phyloP scores from a whole-genome alignment of 2,888 invertebrate genomes.

The Tryphoninae sp. region DNA sequence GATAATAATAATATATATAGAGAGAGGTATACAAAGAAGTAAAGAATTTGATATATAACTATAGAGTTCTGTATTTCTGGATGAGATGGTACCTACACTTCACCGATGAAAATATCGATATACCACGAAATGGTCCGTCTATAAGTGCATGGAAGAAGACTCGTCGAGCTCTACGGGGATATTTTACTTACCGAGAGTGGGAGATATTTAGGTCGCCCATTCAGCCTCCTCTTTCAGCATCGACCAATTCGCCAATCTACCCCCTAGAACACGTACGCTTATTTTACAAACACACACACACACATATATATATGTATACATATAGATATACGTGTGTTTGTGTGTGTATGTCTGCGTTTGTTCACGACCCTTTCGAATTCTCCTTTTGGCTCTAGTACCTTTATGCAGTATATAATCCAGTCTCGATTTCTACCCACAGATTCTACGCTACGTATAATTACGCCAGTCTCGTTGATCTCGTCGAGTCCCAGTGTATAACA shows the following conservation, averaged over 20 bases:
- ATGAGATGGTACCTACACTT: neutral
- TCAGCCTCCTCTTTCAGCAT: slow-evolving; percentile 47
- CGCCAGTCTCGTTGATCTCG: slow-evolving; percentile 12
- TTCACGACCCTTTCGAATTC: neutral
- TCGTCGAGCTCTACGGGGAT: slow-evolving; percentile 22
- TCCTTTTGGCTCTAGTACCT: slow-evolving; percentile 5
- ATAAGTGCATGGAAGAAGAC: slow-evolving; percentile 2
- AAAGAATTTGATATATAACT: neutral
- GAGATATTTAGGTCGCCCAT: slow-evolving; percentile 57
- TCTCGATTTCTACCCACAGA: neutral
- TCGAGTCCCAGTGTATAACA: neutral
- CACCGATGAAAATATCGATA: slow-evolving; percentile 57
- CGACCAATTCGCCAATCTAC: slow-evolving; percentile 45
- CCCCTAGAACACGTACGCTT: slow-evolving; percentile 37
- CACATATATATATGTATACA: neutral
- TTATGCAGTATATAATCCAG: slow-evolving; percentile 18
- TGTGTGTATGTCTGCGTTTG: neutral
- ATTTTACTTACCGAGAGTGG: slow-evolving; percentile 43
- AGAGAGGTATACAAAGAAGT: too few species aligned
- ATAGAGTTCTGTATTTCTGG: neutral
- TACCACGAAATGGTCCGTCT: slow-evolving; percentile 31
- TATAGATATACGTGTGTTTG: neutral
- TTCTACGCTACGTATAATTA: slow-evolving; percentile 17
- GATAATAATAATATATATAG: too few species aligned
- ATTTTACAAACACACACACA: slow-evolving; percentile 9